Conservation (phyloP, 1,140 invertebrate species). For the Drosophila arizonae region DNA sequence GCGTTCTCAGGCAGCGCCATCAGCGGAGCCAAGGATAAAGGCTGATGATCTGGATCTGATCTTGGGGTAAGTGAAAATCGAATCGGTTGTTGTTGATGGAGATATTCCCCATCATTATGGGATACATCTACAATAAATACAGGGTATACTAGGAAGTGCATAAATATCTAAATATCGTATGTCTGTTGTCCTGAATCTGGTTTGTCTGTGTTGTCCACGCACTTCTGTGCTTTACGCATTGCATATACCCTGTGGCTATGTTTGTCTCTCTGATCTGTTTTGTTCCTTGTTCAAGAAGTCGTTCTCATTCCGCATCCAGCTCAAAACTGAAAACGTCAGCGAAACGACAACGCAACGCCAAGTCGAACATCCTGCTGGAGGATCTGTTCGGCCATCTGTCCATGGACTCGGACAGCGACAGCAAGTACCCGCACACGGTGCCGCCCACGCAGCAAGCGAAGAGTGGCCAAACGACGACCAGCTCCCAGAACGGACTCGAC, state of each 20-base stretch:
- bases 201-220: neutral
- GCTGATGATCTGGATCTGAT: constrained; percentile 85
- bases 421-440: constrained; percentile 81
- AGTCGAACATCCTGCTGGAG: constrained; percentile 75
- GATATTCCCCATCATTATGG: no score
- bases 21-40: constrained; percentile 52
- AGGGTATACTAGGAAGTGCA: no score
- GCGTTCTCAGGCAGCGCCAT: constrained; percentile 32
- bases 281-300: constrained; percentile 4
- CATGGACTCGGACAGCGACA: constrained; percentile 75
- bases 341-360: constrained; percentile 71
- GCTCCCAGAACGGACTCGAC: constrained; percentile 54
- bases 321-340: constrained; percentile 81
- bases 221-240: neutral
- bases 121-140: no score
- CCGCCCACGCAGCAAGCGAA: constrained; percentile 71
- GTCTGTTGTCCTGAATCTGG: no score
- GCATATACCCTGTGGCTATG: neutral
- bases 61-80: constrained; percentile 84
- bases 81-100: no score
- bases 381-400: constrained; percentile 81
- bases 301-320: constrained; percentile 41
- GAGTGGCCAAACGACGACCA: constrained; percentile 52
- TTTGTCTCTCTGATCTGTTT: no score
- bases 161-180: no score